A percentile compares a stretch with the other conserved stretches of the same genome.
phyloP scores from a whole-genome alignment of 1,140 invertebrate genomes.

The Zaprionus tsacasi region DNA sequence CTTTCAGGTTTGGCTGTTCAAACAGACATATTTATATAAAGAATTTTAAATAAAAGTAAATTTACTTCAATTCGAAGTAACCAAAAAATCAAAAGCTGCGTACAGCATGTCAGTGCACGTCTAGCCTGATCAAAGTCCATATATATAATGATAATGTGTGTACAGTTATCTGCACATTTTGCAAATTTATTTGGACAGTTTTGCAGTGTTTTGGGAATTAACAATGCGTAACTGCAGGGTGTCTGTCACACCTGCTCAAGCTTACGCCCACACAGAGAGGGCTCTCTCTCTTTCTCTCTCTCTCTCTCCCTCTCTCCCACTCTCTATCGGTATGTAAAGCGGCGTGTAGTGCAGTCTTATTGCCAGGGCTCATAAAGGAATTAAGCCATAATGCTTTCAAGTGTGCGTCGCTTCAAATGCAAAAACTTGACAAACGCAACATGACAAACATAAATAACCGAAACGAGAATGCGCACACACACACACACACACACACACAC shows the following conservation, averaged over 20 bases:
- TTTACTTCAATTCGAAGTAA: too few species aligned
- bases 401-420: constrained; percentile 70
- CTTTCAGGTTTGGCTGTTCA: not conserved
- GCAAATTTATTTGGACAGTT: constrained; percentile 21
- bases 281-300: not conserved
- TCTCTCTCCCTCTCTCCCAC: not conserved
- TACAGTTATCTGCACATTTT: not conserved
- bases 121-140: not conserved
- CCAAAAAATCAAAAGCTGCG: not conserved
- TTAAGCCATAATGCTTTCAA: constrained; percentile 81
- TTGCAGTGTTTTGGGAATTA: constrained; percentile 37
- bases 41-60: not conserved
- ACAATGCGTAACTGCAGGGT: constrained; percentile 47
- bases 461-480: constrained; percentile 49
- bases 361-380: constrained; percentile 69
- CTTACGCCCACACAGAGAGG: not conserved
- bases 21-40: not conserved
- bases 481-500: constrained; percentile 7
- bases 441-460: constrained; percentile 81
- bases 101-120: not conserved
- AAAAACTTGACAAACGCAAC: constrained; percentile 82
- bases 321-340: constrained; percentile 17
- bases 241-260: constrained; percentile 34
- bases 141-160: not conserved
- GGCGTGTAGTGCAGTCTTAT: constrained; percentile 40